Evolutionary conservation across 2,888 invertebrate genomes (phyloP), one percentile per base, ranked within the genome.

Genomic region (Girardia tigrina): DNA sequence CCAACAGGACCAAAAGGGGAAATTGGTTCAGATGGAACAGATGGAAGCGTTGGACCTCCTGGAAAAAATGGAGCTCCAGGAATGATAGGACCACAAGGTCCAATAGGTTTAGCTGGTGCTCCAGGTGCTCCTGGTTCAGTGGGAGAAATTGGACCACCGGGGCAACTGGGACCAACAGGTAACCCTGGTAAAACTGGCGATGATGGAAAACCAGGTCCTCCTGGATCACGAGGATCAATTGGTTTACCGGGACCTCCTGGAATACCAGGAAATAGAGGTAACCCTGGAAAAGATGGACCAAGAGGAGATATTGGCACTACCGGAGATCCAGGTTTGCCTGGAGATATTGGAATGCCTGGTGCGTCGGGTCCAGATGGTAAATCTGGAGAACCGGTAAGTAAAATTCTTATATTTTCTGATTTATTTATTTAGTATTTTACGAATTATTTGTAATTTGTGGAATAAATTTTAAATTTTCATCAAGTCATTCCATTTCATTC

Each of bases 161-260:
- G 73, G 29, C 29, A 26, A 16, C 77, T 78, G 72, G 79, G 79
- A 71, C 78, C 78, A 20, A 71, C 75, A 75, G 83, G 84, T 70
- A 79, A 81, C 36, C 81, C 81, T 77, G 83, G 83, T 74, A 77
- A 78, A 8, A 71, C 78, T 42, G 83, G 82, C 78, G 27, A 28
- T 12, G 14, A 28, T 16, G 77, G 76, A 14, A 1, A 16, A n/a
- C 6, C 23, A 29, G 78, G 78, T n/a, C 28, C 78, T 26, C 78
- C 79, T 28, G 82, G 82, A 75, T 79, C 78, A 74, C 71, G 72
- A 28, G 80, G 80, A 12, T 70, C 74, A 20, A 76, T 75, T 72
- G 79, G 79, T 16, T 56, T 56, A 28, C 73, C 78, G 28, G 80
- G 80, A 29, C 29, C 79, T 6, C 78, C 79, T 29, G 82, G 82